Evolutionary conservation across 2,888 invertebrate species (phyloP).

Genomic region (Polydrusus cervinus): DNA sequence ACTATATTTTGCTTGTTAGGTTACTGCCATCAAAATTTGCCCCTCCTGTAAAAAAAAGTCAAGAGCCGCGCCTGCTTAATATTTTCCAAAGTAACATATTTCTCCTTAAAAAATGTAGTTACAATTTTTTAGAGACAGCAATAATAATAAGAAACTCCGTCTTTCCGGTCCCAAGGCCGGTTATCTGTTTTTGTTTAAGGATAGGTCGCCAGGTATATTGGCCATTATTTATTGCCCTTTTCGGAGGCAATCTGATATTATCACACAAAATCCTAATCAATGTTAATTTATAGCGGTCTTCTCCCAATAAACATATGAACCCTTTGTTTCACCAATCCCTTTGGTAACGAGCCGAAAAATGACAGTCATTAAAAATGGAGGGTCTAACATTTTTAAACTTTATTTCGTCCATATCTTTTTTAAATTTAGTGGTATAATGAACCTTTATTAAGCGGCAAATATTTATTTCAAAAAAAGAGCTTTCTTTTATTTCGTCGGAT

Average conservation of each 20-base stretch:
- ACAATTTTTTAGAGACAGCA: slow-evolving; percentile 29
- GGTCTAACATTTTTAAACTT: slow-evolving; percentile 18
- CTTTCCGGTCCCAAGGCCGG: slow-evolving; percentile 51
- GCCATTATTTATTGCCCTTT: slow-evolving; percentile 70
- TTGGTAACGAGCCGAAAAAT: slow-evolving; percentile 50
- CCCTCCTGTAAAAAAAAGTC: no score
- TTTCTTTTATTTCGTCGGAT: no score
- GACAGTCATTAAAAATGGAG: slow-evolving; percentile 53
- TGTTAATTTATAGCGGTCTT: slow-evolving; percentile 71
- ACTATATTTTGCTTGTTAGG: no score
- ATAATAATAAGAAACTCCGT: slow-evolving; percentile 49
- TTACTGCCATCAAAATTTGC: no score
- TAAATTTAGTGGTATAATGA: not conserved
- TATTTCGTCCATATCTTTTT: slow-evolving; percentile 11
- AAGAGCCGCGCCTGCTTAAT: no score
- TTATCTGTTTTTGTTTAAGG: slow-evolving; percentile 57
- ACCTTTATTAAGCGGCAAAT: no score
- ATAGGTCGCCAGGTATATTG: slow-evolving; percentile 64
- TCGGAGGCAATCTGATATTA: slow-evolving; percentile 71
- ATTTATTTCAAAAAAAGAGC: no score
- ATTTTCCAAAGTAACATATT: not conserved
- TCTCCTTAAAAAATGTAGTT: slow-evolving; percentile 11
- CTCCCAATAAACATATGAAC: slow-evolving; percentile 71
- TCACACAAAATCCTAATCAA: slow-evolving; percentile 72
- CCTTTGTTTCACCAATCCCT: slow-evolving; percentile 67